Evolutionary conservation across 2,888 invertebrate genomes (phyloP).

Genomic region (Lumbricus terrestris): DNA sequence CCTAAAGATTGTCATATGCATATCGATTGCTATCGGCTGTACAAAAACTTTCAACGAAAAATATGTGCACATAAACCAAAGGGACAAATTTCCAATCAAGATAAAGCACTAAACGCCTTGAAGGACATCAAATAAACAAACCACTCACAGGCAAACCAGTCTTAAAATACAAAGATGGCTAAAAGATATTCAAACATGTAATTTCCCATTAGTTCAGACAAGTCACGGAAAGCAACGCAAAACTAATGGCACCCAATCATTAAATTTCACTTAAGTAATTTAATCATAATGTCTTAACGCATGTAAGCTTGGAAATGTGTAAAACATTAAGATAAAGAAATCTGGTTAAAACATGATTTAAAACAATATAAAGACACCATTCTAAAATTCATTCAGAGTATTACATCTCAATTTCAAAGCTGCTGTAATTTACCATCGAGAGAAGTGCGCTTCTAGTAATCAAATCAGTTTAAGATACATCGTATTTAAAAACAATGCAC

Average conservation of each 20-base stretch:
- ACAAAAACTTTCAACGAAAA: background rate
- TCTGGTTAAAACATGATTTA: background rate
- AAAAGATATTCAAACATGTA: background rate
- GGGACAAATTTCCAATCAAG: background rate
- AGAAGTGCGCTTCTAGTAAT: background rate
- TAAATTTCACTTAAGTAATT: background rate
- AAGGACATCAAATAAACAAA: background rate
- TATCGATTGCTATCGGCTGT: background rate
- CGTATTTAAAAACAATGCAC: background rate
- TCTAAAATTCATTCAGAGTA: too few species aligned
- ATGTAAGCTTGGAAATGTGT: background rate
- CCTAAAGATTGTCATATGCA: slow-evolving; percentile 18
- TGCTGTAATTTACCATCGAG: background rate
- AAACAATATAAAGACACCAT: background rate
- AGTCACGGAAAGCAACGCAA: background rate
- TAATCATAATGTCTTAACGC: background rate
- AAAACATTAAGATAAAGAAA: background rate
- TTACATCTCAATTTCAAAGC: background rate
- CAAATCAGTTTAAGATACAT: background rate
- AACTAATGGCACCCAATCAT: background rate
- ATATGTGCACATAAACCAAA: background rate
- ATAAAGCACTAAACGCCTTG: background rate
- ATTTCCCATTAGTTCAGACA: background rate
- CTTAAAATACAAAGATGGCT: background rate
- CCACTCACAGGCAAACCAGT: too few species aligned